These are phyloP conservation scores for Porphyrio hochstetteri DNA, from an alignment of 2,113 vertebrate genomes.

Conservation along the genomic window DNA sequence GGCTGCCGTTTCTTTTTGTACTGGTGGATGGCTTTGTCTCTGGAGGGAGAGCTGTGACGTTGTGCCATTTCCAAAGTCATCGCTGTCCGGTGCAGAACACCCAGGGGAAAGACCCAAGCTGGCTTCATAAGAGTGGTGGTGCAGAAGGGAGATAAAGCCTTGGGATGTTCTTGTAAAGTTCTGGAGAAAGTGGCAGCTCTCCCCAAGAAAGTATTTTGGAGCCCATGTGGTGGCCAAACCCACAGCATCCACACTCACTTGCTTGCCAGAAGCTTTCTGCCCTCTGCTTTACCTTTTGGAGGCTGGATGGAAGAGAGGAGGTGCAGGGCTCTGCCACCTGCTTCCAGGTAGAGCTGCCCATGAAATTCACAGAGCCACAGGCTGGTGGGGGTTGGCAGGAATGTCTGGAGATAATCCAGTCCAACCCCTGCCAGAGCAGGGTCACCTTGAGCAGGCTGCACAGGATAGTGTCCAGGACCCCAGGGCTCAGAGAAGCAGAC, in stretches of 20 bases:
- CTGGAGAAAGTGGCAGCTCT: background rate
- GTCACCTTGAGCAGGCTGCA: no score
- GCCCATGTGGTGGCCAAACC: rapidly evolving
- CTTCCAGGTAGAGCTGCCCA: background rate
- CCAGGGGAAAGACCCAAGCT: background rate
- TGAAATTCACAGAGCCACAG: no score
- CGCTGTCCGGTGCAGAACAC: background rate
- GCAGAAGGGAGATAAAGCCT: background rate
- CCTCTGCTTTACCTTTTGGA: background rate
- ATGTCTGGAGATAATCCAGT: no score
- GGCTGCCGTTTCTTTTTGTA: background rate
- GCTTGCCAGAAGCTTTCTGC: background rate
- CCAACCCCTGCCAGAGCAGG: no score
- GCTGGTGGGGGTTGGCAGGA: no score
- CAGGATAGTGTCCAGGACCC: no score
- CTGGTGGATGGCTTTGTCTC: background rate
- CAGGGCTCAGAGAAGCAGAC: no score
- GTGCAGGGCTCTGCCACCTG: background rate
- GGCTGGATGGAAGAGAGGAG: background rate
- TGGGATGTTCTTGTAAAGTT: background rate
- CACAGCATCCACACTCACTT: rapidly evolving
- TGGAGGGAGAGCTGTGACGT: background rate
- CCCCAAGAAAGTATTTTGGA: background rate
- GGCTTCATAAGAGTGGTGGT: background rate
- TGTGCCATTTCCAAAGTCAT: background rate